These are phyloP conservation scores for Vandiemenella viatica DNA, from an alignment of 2,888 invertebrate genomes.

Conservation along the genomic window DNA sequence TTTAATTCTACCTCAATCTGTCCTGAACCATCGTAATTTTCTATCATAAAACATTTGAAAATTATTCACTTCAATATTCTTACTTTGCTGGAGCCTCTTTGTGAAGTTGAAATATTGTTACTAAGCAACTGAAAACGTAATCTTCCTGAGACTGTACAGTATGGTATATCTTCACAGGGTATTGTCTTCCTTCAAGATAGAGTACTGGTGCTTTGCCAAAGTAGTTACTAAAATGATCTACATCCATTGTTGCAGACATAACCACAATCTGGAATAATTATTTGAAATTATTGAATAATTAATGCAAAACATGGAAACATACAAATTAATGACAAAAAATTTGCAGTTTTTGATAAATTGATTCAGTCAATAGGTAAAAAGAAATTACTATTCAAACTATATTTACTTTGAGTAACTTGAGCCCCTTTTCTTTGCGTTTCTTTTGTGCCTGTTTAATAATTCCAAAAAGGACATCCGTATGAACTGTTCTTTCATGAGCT, in stretches of 20 bases:
- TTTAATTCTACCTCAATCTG: too few species aligned
- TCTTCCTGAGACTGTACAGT: conserved; percentile 59
- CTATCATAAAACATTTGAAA: too few species aligned
- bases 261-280: conserved; percentile 50
- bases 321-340: too few species aligned
- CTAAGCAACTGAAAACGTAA: conserved; percentile 67
- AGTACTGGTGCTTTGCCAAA: conserved; percentile 75
- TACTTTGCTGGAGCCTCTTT: conserved; percentile 64
- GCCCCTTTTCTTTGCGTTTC: conserved; percentile 43
- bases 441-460: conserved; percentile 79
- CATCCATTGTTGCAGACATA: conserved; percentile 95
- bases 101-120: conserved; percentile 82
- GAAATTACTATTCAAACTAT: background rate
- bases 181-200: conserved; percentile 80
- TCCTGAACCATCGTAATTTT: too few species aligned
- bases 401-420: conserved; percentile 47
- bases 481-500: conserved; percentile 88
- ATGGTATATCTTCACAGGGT: conserved; percentile 62
- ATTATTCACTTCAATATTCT: too few species aligned
- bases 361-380: too few species aligned
- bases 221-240: conserved; percentile 79
- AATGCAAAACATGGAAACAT: too few species aligned
- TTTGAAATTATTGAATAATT: too few species aligned
- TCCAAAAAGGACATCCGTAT: conserved; percentile 86
- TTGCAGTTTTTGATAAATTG: too few species aligned